Conservation (phyloP, 2,888 invertebrate species). For the Drosophila siamana region DNA sequence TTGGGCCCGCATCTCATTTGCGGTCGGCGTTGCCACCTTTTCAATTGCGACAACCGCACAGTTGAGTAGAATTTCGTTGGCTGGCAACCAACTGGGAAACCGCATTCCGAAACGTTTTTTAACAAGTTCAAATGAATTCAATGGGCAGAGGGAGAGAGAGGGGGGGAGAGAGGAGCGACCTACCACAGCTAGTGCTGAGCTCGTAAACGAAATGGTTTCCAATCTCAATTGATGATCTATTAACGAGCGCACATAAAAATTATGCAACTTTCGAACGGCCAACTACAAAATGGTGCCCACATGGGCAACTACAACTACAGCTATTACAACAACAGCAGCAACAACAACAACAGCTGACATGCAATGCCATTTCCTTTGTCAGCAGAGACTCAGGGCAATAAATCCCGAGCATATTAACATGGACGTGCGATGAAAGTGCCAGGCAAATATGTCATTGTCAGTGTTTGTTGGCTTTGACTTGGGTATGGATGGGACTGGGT, state of each 20-base stretch:
- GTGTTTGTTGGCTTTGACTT: constrained; percentile 31
- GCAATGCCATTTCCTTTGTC: constrained; percentile 80
- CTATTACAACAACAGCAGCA: constrained; percentile 26
- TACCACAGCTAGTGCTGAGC: constrained; percentile 39
- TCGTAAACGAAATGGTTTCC: constrained; percentile 48
- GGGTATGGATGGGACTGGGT: constrained; percentile 32
- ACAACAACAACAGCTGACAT: constrained; percentile 52
- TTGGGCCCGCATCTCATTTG: constrained; percentile 6
- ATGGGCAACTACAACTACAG: constrained; percentile 31
- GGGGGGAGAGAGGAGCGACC: constrained; percentile 33
- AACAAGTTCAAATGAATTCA: constrained; percentile 47
- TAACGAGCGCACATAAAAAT: constrained; percentile 74
- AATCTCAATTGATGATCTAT: constrained; percentile 77
- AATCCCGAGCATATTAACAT: constrained; percentile 80
- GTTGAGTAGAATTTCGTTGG: neutral
- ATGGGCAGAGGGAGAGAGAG: neutral
- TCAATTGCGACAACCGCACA: neutral
- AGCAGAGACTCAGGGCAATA: constrained; percentile 56
- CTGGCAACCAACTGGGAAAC: constrained; percentile 20
- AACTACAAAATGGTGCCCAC: constrained; percentile 73
- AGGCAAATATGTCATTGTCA: constrained; percentile 81
- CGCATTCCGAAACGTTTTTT: constrained; percentile 46
- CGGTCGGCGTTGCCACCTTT: constrained; percentile 12
- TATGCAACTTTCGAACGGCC: constrained; percentile 67
- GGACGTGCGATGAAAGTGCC: constrained; percentile 79